Base-by-base conservation (phyloP, 2,797 vertebrate species). In the Scomberomorus guttatus region DNA sequence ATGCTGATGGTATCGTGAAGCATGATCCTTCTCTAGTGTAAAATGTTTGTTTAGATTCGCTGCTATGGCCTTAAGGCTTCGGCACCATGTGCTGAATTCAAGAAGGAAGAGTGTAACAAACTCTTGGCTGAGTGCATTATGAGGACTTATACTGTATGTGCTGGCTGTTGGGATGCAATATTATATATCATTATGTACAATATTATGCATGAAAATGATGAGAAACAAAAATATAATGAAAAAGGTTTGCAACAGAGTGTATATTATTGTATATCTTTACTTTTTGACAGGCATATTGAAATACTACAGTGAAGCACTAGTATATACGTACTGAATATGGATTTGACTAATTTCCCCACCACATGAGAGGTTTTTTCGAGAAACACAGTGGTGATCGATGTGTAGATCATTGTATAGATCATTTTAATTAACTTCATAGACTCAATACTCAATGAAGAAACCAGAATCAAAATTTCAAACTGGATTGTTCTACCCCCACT, bases 1-100 rank as follows among this genome's bases (percentile, higher is more conserved):
- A 94, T 89, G 91, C 76, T 75, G 89, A 91, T 88, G 85, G 82
- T 92, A 78, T 94, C 85, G 73, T 22, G 42, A 78, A 79, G 68
- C 78, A 62, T 85, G 71, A 83, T 69, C 74, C 72, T 79, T 34
- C 71, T 73, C 64, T 29, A 66, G 81, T 87, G 87, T 80, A 88
- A 92, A 92, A 88, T 84, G 86, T 92, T 92, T 90, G 79, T 90
- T 91, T 89, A 86, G 84, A 90, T 85, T 37, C 56, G 32, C 79
- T 70, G 73, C 82, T 64, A 61, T 69, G 80, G 57, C 76, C 72
- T 76, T 77, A 29, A 55, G 56, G 72, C 61, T 66, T 34, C 51
- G 22, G 48, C 64, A 70, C 74, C 69, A 66, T 72, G 68, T 61
- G 57, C 44, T 76, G 52, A 75, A 68, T 64, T 64, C 50, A 66